Base-by-base conservation (phyloP, 2,888 invertebrate genomes). In the Trypoxylon attenuatum region DNA sequence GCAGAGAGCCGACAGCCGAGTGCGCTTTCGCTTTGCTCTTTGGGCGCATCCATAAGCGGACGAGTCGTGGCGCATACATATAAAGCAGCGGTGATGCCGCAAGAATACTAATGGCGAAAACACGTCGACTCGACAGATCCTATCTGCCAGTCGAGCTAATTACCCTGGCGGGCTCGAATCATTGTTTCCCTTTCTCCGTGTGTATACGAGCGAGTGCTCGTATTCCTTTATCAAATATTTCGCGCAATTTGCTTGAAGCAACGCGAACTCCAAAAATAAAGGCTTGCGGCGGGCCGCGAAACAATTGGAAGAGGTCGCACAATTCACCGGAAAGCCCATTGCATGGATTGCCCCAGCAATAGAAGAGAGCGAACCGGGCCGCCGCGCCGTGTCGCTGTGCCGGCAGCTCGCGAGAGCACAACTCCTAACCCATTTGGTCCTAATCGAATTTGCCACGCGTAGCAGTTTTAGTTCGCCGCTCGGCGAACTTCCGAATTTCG, bases 11-110 rank as follows among this genome's bases (percentile, higher is more conserved):
- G 21, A 43, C 8, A 43, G 43, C 10, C 22, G 42, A 18, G 42
- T 1, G 19, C 15, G 19, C 5, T 19, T 42, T 1, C 19, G 50
- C 21, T 41, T 51, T 25, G 53, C 49, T 19, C 39, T 33, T 25
- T 21, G 47, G 47, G 43, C 13, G 63, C 67, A 67, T 67, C 63
- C 47, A 58, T 63, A 67, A 67, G 38, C 63, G 63, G 42, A 47
- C 54, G 39, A 43, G 58, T 52, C 27, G n/a, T n/a, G n/a, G n/a
- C n/a, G n/a, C 58, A 47, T 21, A 47, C 63, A 47, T 59, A 55
- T 59, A 59, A 64, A 54, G 54, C 57, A 46, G 42, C 54, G 33
- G 5, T 16, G 29, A 4, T 22, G 19, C 25, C 42, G n/a, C 51
- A 64, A 64, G 63, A 59, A 54, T 55, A 42, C 51, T 46, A 63